A percentile compares a stretch with the other conserved stretches of the same genome.
Evolutionary conservation across 2,797 vertebrate species (phyloP).

Genomic region (Mormyrus hasselquistii): DNA sequence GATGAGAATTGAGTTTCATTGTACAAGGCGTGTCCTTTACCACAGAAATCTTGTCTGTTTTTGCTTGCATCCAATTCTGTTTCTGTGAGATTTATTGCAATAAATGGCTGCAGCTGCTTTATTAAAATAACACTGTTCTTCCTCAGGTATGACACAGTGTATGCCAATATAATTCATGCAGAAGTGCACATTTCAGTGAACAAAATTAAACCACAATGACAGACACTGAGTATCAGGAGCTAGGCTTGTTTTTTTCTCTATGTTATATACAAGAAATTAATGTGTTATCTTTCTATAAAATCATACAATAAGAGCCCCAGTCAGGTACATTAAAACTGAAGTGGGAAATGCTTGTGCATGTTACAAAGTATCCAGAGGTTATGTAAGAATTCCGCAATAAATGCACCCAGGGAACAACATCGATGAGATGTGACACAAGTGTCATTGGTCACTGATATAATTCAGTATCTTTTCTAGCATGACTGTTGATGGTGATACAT

Average conservation of each 20-base stretch:
- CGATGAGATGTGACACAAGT: neutral
- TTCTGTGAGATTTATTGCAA: conserved; percentile 24
- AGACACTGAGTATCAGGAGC: conserved; percentile 15
- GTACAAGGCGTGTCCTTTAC: neutral
- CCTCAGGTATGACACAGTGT: conserved; percentile 9
- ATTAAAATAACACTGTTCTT: neutral
- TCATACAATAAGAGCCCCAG: neutral
- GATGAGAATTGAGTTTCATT: neutral
- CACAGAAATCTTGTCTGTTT: neutral
- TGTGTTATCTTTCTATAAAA: neutral
- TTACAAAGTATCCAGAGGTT: neutral
- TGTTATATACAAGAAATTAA: conserved; percentile 45
- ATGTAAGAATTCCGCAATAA: neutral
- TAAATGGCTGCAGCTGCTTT: neutral
- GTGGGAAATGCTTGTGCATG: neutral
- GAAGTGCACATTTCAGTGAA: neutral
- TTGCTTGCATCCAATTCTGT: neutral
- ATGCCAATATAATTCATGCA: neutral
- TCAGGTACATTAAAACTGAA: neutral
- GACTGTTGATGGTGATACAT: neutral
- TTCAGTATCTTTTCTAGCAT: neutral
- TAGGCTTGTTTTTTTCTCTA: conserved; percentile 10
- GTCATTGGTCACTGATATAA: neutral
- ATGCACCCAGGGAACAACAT: neutral
- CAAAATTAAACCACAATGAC: conserved; percentile 29